These are phyloP conservation scores for Caretta caretta DNA, from an alignment of 2,113 vertebrate genomes.

Conservation along the genomic window DNA sequence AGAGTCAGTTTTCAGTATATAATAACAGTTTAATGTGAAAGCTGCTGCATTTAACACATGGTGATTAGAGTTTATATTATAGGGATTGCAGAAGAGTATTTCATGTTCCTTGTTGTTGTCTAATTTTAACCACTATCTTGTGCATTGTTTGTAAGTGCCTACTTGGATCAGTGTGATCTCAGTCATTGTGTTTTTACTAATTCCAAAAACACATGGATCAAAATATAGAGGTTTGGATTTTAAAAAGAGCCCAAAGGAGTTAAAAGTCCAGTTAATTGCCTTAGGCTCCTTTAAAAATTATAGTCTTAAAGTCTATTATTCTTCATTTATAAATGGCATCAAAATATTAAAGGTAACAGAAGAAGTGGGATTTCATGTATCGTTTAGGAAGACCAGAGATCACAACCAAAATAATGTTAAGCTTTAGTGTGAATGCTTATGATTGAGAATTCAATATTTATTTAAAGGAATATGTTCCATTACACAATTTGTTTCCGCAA, in stretches of 20 bases:
- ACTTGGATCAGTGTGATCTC: accelerated
- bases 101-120: neutral
- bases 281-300: slow-evolving; percentile 41
- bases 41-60: neutral
- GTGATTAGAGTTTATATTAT: slow-evolving; percentile 21
- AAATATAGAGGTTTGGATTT: slow-evolving; percentile 48
- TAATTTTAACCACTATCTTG: neutral
- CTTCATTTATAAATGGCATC: slow-evolving; percentile 65
- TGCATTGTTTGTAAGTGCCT: neutral
- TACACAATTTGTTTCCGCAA: neutral
- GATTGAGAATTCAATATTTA: neutral
- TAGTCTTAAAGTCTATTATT: slow-evolving; percentile 8
- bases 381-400: neutral
- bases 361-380: neutral
- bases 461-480: neutral
- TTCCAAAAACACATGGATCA: slow-evolving; percentile 12
- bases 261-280: slow-evolving; percentile 56
- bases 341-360: slow-evolving; percentile 59
- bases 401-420: neutral
- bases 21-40: neutral
- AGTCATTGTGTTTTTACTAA: neutral
- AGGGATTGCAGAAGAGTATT: slow-evolving; percentile 12
- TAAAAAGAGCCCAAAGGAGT: slow-evolving; percentile 47
- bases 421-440: accelerated
- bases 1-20: neutral